Evolutionary conservation across 2,888 invertebrate species (phyloP).

Genomic region (Diploptera punctata): DNA sequence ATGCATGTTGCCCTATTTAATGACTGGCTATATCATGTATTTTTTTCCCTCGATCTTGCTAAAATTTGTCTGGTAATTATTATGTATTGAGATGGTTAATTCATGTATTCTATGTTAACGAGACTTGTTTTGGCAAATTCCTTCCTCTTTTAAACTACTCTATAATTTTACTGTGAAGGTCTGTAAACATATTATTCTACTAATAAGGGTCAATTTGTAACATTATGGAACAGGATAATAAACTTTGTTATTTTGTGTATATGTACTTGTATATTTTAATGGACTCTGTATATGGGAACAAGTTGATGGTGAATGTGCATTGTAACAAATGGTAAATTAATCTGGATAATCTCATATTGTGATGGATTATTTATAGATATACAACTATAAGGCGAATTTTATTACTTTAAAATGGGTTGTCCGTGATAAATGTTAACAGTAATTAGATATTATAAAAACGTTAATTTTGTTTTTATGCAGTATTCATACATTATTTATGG

Average conservation of each 20-base stretch:
- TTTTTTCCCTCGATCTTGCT: not conserved
- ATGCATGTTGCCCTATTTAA: constrained; percentile 4
- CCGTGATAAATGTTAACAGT: too few species aligned
- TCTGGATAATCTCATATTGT: too few species aligned
- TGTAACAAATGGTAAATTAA: too few species aligned
- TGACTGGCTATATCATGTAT: not conserved
- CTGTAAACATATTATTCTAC: not conserved
- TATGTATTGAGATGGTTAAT: not conserved
- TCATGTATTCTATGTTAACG: not conserved
- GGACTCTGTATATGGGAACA: not conserved
- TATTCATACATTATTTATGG: too few species aligned
- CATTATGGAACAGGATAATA: not conserved
- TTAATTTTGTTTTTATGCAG: too few species aligned
- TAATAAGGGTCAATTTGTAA: not conserved
- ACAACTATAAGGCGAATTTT: too few species aligned
- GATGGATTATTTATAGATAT: too few species aligned
- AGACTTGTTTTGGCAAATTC: not conserved
- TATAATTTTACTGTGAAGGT: not conserved
- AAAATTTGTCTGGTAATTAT: constrained; percentile 1
- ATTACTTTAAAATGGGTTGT: too few species aligned
- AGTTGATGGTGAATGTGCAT: too few species aligned
- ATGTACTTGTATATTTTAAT: not conserved
- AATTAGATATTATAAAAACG: too few species aligned
- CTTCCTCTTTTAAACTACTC: not conserved
- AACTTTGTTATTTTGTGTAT: not conserved